Conservation (phyloP, 2,797 vertebrate genomes). For the Parauchenoglanis punctatus region DNA sequence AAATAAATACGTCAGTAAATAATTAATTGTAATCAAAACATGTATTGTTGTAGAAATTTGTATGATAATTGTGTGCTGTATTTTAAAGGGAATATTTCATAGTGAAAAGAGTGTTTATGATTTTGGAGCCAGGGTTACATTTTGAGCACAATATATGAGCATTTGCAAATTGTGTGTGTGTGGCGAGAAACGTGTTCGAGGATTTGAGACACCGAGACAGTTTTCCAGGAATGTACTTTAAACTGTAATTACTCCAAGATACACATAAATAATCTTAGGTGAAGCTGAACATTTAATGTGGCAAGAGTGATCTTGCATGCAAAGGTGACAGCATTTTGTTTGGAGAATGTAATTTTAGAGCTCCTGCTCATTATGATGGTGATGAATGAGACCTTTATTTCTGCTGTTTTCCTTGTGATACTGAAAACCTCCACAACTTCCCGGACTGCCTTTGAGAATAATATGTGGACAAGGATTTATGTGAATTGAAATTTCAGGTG, state of each 20-base stretch:
- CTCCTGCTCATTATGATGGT: conserved; percentile 5
- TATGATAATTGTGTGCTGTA: not conserved
- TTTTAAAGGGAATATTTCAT: not conserved
- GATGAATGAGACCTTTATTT: conserved; percentile 38
- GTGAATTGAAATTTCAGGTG: conserved; percentile 34
- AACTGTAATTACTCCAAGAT: conserved; percentile 16
- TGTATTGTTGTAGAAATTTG: not conserved
- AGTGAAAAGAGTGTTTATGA: not conserved
- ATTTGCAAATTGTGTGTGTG: not conserved
- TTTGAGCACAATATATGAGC: not conserved
- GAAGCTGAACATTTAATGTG: not conserved
- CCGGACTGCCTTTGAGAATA: conserved; percentile 7
- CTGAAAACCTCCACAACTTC: not conserved
- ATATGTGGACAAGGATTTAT: conserved; percentile 24
- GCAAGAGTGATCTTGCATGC: conserved; percentile 2
- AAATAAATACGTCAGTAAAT: not conserved
- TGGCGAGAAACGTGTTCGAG: not conserved
- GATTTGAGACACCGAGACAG: conserved; percentile 5
- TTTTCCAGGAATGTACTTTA: conserved; percentile 2
- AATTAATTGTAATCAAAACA: not conserved
- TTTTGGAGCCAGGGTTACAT: not conserved
- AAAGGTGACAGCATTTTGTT: conserved; percentile 34
- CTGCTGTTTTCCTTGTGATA: conserved; percentile 29
- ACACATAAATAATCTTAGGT: conserved; percentile 12
- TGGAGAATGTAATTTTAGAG: conserved; percentile 28